These are phyloP conservation scores for Ericerus pela DNA, from an alignment of 1,140 invertebrate species.

Conservation along the genomic window DNA sequence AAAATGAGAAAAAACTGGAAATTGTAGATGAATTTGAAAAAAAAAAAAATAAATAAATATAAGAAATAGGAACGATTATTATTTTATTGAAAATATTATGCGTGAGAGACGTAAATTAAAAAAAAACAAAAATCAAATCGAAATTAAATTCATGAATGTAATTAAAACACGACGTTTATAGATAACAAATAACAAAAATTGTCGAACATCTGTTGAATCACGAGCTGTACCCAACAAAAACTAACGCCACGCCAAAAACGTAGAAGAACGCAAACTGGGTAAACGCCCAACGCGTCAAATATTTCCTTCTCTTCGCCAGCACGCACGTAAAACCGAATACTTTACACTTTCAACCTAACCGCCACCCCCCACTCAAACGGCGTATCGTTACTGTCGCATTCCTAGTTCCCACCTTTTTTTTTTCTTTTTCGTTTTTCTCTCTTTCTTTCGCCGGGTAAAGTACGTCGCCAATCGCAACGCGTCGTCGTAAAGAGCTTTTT, in stretches of 20 bases:
- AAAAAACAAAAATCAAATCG: no score
- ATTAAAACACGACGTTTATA: neutral
- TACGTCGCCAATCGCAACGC: neutral
- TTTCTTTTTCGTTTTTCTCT: no score
- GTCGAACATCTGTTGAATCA: neutral
- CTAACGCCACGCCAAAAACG: neutral
- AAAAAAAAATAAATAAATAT: no score
- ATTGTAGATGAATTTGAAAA: no score
- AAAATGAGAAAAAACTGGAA: no score
- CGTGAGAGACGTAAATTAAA: no score
- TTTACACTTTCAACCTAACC: conserved; percentile 9
- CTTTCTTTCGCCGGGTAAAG: no score
- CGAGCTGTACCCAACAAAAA: no score
- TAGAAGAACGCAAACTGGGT: conserved; percentile 5
- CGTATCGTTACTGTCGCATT: no score
- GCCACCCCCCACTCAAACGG: conserved; percentile 1
- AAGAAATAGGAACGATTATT: no score
- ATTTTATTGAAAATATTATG: no score
- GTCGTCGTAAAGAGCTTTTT: neutral
- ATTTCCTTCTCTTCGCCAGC: conserved; percentile 12
- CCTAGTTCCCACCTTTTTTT: neutral
- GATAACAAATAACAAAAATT: neutral
- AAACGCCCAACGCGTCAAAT: conserved; percentile 2
- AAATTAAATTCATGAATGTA: no score
- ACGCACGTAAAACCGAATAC: neutral